Evolutionary conservation across 2,797 vertebrate genomes (phyloP).

Genomic region (Lagodon rhomboides): DNA sequence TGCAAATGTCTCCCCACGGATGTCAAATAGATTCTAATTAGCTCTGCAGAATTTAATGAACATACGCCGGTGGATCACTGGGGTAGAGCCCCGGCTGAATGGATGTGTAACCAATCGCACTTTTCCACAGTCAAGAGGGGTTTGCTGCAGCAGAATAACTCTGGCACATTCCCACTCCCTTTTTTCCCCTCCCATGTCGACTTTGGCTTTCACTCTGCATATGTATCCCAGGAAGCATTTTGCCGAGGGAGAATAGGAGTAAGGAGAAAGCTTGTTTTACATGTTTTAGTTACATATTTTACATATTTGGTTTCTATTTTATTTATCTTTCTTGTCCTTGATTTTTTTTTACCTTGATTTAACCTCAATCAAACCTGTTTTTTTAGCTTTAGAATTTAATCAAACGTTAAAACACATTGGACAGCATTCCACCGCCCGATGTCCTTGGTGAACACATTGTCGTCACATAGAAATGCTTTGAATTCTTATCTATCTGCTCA

Average conservation of each 20-base stretch:
- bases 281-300: background rate
- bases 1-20: conserved; percentile 73
- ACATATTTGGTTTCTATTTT: background rate
- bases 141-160: conserved; percentile 40
- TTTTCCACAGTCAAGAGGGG: conserved; percentile 62
- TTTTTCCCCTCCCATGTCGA: background rate
- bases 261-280: conserved; percentile 5
- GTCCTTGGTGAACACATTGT: background rate
- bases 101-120: conserved; percentile 73
- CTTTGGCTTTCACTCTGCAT: conserved; percentile 14
- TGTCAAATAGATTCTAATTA: conserved; percentile 82
- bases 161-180: conserved; percentile 8
- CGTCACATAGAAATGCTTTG: background rate
- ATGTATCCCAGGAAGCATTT: conserved; percentile 2
- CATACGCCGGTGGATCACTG: conserved; percentile 70
- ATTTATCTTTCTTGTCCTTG: background rate
- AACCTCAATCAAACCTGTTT: background rate
- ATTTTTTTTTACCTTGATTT: conserved; percentile 2
- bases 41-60: conserved; percentile 79
- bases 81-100: conserved; percentile 58
- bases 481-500: background rate
- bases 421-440: background rate
- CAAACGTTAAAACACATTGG: background rate
- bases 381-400: conserved; percentile 1
- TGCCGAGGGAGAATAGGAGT: background rate